Percentiles rank a stretch among this genome's conserved stretches.
Evolutionary conservation across 2,888 invertebrate genomes (phyloP).

Genomic region (Dasypolia templi): DNA sequence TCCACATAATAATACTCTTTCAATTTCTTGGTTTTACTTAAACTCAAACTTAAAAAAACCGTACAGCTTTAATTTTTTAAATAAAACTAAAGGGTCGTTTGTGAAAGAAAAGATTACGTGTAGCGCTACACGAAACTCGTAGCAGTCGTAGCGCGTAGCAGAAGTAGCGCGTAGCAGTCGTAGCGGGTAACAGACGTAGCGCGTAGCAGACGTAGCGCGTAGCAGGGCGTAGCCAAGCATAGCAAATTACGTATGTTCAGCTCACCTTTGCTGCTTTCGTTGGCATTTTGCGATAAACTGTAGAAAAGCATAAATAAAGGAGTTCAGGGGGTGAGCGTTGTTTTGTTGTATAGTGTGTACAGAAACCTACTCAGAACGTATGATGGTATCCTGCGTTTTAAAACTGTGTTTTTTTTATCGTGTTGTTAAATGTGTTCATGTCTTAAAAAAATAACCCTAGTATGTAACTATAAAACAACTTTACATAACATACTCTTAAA

Average conservation of each 20-base stretch:
- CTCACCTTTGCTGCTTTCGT: conserved; percentile 21
- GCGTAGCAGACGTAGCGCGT: conserved; percentile 39
- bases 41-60: background rate
- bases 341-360: background rate
- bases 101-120: conserved; percentile 17
- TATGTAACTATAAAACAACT: background rate
- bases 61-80: too few relatives aligned
- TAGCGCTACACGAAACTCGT: conserved; percentile 44
- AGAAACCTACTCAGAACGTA: background rate
- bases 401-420: too few relatives aligned
- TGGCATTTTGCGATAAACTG: background rate
- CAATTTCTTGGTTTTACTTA: background rate
- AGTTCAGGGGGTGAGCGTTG: background rate
- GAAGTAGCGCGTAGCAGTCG: conserved; percentile 32
- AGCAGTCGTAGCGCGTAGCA: conserved; percentile 37
- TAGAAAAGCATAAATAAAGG: background rate
- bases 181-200: conserved; percentile 43
- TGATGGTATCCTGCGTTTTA: background rate
- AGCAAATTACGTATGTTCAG: conserved; percentile 42
- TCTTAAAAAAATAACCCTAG: background rate
- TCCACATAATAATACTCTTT: background rate
- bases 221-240: conserved; percentile 38
- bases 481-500: background rate
- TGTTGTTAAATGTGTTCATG: too few relatives aligned
- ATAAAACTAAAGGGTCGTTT: background rate